These are phyloP conservation scores for Tyto alba DNA, from an alignment of 2,113 vertebrate genomes.

Conservation along the genomic window DNA sequence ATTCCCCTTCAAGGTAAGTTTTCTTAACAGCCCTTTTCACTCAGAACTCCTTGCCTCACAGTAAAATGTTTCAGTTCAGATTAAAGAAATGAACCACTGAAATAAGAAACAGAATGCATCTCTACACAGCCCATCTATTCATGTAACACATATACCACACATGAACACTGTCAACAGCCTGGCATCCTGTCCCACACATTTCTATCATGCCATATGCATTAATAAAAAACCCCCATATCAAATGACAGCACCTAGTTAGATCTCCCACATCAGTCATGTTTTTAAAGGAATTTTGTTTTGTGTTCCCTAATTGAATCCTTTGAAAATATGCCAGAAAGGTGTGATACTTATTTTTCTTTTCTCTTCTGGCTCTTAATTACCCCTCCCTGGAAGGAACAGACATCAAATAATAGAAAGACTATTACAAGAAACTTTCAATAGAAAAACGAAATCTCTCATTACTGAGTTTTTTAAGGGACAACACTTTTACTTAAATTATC, in stretches of 20 bases:
- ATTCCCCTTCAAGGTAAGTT: not conserved
- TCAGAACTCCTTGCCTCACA: not conserved
- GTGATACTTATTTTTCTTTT: not conserved
- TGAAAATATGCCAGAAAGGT: constrained; percentile 18
- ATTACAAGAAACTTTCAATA: not conserved
- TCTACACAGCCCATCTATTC: not conserved
- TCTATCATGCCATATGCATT: not conserved
- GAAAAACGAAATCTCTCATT: not conserved
- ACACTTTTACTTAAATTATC: not conserved
- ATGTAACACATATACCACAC: not conserved
- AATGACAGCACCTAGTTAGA: constrained; percentile 2
- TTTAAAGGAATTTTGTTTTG: constrained; percentile 15
- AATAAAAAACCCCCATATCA: not conserved
- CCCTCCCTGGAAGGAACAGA: not conserved
- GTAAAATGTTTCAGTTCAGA: not conserved
- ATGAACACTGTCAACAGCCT: constrained; percentile 33
- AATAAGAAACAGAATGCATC: constrained; percentile 1
- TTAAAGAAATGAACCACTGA: constrained; percentile 1
- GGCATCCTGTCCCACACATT: not conserved
- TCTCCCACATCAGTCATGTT: not conserved
- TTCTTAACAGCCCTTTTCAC: constrained; percentile 9
- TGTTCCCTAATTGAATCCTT: constrained; percentile 21
- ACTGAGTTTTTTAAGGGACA: not conserved
- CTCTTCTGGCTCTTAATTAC: constrained; percentile 12
- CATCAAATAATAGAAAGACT: not conserved